phyloP scores from a whole-genome alignment of 2,797 vertebrate species.

The Pantherophis vulpinus region DNA sequence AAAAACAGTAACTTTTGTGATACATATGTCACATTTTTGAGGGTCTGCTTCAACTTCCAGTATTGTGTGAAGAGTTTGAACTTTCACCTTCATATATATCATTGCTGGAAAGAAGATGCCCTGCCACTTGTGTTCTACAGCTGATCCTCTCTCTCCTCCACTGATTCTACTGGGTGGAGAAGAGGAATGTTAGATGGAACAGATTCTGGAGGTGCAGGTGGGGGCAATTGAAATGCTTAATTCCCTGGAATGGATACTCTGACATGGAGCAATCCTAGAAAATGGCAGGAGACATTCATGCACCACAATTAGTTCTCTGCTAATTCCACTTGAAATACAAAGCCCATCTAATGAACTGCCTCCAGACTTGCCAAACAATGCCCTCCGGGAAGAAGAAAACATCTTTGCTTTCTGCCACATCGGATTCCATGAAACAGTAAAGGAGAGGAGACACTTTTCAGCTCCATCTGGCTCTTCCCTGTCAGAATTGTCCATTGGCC shows the following conservation, averaged over 20 bases:
- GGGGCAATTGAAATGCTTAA: background rate
- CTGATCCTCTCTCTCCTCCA: background rate
- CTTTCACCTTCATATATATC: background rate
- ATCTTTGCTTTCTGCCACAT: background rate
- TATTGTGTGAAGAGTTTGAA: background rate
- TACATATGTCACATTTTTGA: background rate
- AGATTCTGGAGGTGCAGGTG: background rate
- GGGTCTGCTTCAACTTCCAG: background rate
- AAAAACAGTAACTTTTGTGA: conserved; percentile 32
- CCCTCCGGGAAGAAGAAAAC: background rate
- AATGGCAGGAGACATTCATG: background rate
- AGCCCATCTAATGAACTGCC: background rate
- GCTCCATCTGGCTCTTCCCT: background rate
- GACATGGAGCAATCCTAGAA: background rate
- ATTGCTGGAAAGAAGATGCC: background rate
- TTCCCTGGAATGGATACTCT: background rate
- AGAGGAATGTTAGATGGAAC: background rate
- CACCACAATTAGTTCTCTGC: background rate
- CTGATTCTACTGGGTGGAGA: background rate
- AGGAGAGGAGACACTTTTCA: background rate
- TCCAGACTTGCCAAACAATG: background rate
- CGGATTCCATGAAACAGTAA: background rate
- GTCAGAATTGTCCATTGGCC: background rate
- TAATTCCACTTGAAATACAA: background rate
- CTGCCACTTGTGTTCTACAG: background rate